Conservation (phyloP, 2,888 invertebrate genomes). For the Drosophila mercatorum region DNA sequence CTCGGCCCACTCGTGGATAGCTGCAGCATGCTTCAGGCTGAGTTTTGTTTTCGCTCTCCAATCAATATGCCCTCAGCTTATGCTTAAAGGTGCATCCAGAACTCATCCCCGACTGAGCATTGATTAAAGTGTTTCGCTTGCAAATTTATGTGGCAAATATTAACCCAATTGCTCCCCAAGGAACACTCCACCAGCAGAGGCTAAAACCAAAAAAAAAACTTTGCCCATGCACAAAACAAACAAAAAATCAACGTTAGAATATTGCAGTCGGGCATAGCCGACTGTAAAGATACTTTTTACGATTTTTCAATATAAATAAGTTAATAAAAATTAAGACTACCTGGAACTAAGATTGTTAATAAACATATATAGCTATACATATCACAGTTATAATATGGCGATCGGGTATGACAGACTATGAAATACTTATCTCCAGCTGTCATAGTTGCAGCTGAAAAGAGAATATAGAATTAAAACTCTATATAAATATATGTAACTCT, state of each 20-base stretch:
- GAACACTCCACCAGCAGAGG: conserved; percentile 60
- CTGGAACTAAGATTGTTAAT: background rate
- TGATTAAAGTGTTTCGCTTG: conserved; percentile 76
- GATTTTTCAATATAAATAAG: background rate
- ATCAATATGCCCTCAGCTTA: conserved; percentile 56
- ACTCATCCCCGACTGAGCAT: conserved; percentile 59
- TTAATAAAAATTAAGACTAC: background rate
- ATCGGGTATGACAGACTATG: too few relatives aligned
- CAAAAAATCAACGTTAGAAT: conserved; percentile 26
- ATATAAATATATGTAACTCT: too few relatives aligned
- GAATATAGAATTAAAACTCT: too few relatives aligned
- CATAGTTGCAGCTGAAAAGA: too few relatives aligned
- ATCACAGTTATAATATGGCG: too few relatives aligned
- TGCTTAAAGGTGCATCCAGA: conserved; percentile 64
- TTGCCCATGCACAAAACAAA: conserved; percentile 35
- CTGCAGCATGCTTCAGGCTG: conserved; percentile 13
- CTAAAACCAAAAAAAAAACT: conserved; percentile 16
- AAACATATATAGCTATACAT: too few relatives aligned
- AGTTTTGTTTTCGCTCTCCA: conserved; percentile 25
- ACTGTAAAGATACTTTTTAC: background rate
- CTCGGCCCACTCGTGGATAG: conserved; percentile 30
- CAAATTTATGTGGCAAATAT: conserved; percentile 78
- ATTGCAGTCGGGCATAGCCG: background rate
- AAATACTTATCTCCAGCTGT: too few relatives aligned
- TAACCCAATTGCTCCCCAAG: conserved; percentile 77